Base-by-base conservation (phyloP, 2,113 vertebrate species). In the Rallus limicola region DNA sequence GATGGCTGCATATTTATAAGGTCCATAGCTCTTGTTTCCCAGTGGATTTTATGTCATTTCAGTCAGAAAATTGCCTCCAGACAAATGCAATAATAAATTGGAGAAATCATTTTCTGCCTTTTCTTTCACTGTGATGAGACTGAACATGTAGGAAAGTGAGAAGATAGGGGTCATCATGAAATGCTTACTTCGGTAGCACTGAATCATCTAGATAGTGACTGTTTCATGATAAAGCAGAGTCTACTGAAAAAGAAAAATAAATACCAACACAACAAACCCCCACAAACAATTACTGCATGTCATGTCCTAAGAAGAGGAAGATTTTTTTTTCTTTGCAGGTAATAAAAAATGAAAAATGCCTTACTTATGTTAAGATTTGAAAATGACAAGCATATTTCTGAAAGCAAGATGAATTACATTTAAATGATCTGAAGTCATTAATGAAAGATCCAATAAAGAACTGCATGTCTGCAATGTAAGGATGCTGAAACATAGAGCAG, bases 41-140 rank as follows among this genome's bases (percentile, higher is more conserved):
- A 81, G 91, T 74, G 93, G 97, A 97, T 96, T 97, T 95, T 87
- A 24, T 97, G 97, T 96, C 97, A 97, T 96, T 98, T 98, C 96
- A 95, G 93, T 98, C 89, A 98, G 93, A 97, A 97, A 96, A 97
- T 63, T 89, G 96, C 96, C 97, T 96, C 89, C 59, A 97, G 97
- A 97, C 44, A 98, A 98, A 97, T 81, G 65, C 90, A 96, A 55
- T 94, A 97, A 93, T 97, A 97, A 97, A 97, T 95, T 96, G 81
- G 75, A 93, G 71, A 94, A 97, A 96, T 71, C 0, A 93, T 96
- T 96, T 96, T 92, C 64, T 95, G 52, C 11, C 11, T 90, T 96
- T 97, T 93, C 48, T 94, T 93, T 89, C 90, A 38, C 31, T 58
- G 65, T 55, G 60, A 96, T 91, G 55, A 96, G 76, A 44, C 86